Conservation (phyloP, 2,888 invertebrate genomes). For the Bembecia ichneumoniformis region DNA sequence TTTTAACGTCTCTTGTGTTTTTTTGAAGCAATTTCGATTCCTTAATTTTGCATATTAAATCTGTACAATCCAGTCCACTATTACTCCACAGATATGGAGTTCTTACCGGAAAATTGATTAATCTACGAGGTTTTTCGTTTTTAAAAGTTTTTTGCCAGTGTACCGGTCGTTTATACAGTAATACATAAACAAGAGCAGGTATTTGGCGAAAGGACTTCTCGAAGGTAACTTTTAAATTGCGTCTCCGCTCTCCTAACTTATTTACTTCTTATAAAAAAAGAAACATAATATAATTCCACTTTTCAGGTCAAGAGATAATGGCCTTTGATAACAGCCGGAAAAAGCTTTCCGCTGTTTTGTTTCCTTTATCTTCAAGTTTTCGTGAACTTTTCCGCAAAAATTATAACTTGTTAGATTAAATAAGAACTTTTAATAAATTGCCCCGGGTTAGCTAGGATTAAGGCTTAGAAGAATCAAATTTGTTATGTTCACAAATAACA, state of each 20-base stretch:
- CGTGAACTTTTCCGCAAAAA: slow-evolving; percentile 62
- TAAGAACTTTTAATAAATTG: slow-evolving; percentile 68
- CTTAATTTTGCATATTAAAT: too few relatives aligned
- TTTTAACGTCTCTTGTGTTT: too few relatives aligned
- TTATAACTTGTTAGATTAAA: slow-evolving; percentile 67
- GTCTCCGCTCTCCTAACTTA: slow-evolving; percentile 60
- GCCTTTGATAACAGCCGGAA: slow-evolving; percentile 67
- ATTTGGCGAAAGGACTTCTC: background rate
- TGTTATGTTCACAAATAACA: slow-evolving; percentile 12
- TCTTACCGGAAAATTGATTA: too few relatives aligned
- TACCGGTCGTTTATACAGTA: too few relatives aligned
- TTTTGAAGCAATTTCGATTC: too few relatives aligned
- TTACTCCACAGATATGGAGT: too few relatives aligned
- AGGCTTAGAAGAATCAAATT: slow-evolving; percentile 40
- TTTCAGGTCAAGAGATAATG: slow-evolving; percentile 70
- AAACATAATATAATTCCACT: slow-evolving; percentile 69
- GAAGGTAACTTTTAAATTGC: slow-evolving; percentile 61
- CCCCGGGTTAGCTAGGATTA: slow-evolving; percentile 50
- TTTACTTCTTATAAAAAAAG: slow-evolving; percentile 63
- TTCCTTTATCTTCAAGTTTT: slow-evolving; percentile 65
- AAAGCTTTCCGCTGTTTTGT: slow-evolving; percentile 72
- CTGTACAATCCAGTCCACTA: too few relatives aligned
- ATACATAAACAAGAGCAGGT: background rate
- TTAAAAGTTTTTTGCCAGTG: too few relatives aligned
- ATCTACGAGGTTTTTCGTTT: too few relatives aligned